Percentiles rank a stretch among this genome's conserved stretches.
These are phyloP conservation scores for Bombus balteatus DNA, from an alignment of 1,140 invertebrate genomes.

Conservation along the genomic window DNA sequence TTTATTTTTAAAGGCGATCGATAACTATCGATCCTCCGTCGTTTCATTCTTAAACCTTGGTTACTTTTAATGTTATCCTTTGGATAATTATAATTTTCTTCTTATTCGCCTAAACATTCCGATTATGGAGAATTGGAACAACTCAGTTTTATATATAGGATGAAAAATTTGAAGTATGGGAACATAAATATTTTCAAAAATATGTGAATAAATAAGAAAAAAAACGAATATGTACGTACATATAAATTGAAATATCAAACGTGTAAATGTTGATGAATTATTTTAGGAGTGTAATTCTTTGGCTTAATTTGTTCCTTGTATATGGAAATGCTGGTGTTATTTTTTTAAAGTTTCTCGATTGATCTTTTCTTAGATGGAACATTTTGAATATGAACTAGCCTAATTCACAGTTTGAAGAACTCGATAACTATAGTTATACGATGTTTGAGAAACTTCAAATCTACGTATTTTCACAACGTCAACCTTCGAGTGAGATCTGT, in stretches of 20 bases:
- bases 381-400: background rate
- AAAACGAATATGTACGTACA: no score
- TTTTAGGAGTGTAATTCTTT: no score
- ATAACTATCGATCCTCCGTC: constrained; percentile 13
- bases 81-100: background rate
- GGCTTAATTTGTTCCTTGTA: background rate
- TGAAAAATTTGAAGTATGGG: background rate
- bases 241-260: background rate
- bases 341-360: background rate
- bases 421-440: no score
- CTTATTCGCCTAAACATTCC: no score
- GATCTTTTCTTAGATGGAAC: background rate
- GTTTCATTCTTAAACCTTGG: constrained; percentile 17
- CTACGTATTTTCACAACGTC: no score
- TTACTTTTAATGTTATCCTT: background rate
- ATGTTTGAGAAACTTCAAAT: no score
- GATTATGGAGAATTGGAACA: background rate
- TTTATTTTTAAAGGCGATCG: constrained; percentile 35
- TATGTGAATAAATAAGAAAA: background rate
- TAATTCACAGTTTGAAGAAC: no score
- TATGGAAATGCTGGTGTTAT: background rate
- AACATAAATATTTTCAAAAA: background rate
- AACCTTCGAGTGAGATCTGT: no score
- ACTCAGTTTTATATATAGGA: background rate
- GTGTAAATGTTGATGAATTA: background rate